Evolutionary conservation across 2,888 invertebrate species (phyloP).

Genomic region (Dyspetes luteomarginatus): DNA sequence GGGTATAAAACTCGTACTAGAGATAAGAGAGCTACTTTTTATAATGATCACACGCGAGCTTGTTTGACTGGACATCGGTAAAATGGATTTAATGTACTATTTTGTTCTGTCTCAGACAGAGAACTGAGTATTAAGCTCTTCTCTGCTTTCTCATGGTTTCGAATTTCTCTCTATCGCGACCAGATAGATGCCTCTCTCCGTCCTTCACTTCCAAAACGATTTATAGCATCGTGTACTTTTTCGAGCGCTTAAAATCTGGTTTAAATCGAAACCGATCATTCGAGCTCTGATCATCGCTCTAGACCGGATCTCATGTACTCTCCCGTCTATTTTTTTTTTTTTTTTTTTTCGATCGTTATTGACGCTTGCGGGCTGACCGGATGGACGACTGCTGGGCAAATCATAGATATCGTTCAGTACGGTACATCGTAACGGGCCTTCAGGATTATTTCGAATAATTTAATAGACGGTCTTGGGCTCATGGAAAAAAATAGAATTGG

Average conservation of each 20-base stretch:
- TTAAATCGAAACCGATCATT: constrained; percentile 55
- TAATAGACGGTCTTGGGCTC: not conserved
- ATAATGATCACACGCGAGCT: too few relatives aligned
- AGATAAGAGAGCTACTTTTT: too few relatives aligned
- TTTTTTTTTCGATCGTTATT: not conserved
- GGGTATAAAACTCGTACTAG: too few relatives aligned
- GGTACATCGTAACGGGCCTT: constrained; percentile 11
- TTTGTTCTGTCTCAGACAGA: too few relatives aligned
- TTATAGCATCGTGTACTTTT: constrained; percentile 18
- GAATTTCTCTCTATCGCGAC: constrained; percentile 46
- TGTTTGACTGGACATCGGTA: too few relatives aligned
- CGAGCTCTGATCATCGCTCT: constrained; percentile 39
- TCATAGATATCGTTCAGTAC: constrained; percentile 23
- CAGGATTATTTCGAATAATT: constrained; percentile 23
- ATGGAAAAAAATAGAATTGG: not conserved
- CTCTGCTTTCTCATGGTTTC: constrained; percentile 53
- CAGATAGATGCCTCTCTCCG: not conserved
- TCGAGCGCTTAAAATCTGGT: constrained; percentile 46
- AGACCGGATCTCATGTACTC: constrained; percentile 25
- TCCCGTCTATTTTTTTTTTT: constrained; percentile 1
- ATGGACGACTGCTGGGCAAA: constrained; percentile 34
- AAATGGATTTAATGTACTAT: too few relatives aligned
- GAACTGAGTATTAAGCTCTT: constrained; percentile 40
- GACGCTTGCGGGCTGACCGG: constrained; percentile 4
- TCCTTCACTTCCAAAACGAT: not conserved